Percentiles rank a stretch among this genome's conserved stretches.
Conservation (phyloP, 2,113 vertebrate genomes). For the Spilogale gracilis region DNA sequence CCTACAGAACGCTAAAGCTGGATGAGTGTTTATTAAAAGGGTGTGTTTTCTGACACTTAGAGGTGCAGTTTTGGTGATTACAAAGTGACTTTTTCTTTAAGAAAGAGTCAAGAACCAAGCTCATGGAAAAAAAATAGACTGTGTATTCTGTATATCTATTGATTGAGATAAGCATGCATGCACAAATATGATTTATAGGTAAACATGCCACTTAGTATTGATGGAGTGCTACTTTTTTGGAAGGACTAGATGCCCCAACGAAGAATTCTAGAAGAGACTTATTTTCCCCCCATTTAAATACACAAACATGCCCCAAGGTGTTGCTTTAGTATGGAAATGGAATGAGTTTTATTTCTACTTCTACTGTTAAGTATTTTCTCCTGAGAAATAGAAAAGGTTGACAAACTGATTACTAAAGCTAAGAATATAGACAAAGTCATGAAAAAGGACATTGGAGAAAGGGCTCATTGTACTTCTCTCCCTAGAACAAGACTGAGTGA, state of each 20-base stretch:
- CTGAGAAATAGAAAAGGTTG: constrained; percentile 27
- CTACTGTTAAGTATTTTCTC: constrained; percentile 35
- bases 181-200: background rate
- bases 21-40: background rate
- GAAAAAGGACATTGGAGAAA: background rate
- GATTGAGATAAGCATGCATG: background rate
- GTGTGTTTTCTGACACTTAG: constrained; percentile 28
- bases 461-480: background rate
- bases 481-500: background rate
- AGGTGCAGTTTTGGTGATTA: constrained; percentile 38
- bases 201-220: background rate
- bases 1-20: background rate
- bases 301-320: background rate
- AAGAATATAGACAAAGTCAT: background rate
- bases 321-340: background rate
- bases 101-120: background rate
- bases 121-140: background rate
- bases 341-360: constrained; percentile 38
- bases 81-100: constrained; percentile 36
- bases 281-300: background rate
- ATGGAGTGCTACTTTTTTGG: background rate
- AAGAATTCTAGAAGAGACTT: background rate
- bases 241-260: background rate
- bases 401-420: background rate
- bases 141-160: background rate